Base-by-base conservation (phyloP, 2,797 vertebrate species). In the Lacerta viridis region DNA sequence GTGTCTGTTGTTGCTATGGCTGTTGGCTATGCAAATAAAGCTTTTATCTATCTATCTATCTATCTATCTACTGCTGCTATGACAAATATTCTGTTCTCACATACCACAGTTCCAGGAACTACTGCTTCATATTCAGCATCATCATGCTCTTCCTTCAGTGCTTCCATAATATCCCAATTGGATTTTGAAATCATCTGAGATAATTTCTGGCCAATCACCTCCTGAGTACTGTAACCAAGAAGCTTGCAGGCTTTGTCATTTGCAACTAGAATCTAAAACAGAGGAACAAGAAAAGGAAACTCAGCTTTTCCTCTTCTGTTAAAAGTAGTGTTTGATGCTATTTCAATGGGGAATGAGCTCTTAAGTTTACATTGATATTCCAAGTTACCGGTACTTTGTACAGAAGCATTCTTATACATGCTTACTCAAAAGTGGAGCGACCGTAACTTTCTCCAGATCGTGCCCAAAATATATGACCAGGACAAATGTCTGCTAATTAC, bases 71-170 rank as follows among this genome's bases (percentile, higher is more conserved):
- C n/a, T 33, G 33, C 33, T 33, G 27, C 25, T 66, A 27, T 82
- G 69, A 29, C 20, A 86, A 75, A 88, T 92, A 43, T 75, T 87
- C 20, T 20, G 9, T 84, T 55, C 59, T 88, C 46, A 93, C 97
- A 46, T 97, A 99, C 99, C 98, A 99, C 98, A 94, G 97, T 98
- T 95, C 98, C 98, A n/a, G 97, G 97, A 43, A 97, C 82, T 18
- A 97, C 46, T 0, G 87, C 82, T 1, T 98, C 94, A n/a, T 89
- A 93, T 92, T 97, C 96, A 0, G 81, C 92, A 64, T 97, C 96
- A 17, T 95, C 61, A 77, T 95, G 92, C 87, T 98, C 98, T 90
- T 98, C 98, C 1, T 95, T 96, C 84, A 98, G 90, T 8, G 96
- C 97, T 84, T 98, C 96, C 64, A 97, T 96, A 18, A 97, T 83